phyloP scores from a whole-genome alignment of 2,888 invertebrate genomes.

The Ophioninae sp. region DNA sequence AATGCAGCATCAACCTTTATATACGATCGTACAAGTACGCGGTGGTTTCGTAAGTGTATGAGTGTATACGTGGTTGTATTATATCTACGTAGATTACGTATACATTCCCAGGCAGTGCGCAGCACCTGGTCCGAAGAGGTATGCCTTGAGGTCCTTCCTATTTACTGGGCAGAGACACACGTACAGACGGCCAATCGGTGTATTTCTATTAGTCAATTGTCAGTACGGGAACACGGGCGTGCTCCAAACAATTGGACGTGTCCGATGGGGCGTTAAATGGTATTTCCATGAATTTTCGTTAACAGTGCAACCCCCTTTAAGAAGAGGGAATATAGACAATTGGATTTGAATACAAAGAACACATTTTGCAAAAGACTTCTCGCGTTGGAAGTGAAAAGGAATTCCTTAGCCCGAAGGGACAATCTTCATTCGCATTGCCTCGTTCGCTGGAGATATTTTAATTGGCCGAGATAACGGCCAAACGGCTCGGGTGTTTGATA shows the following conservation, averaged over 20 bases:
- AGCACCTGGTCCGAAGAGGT: conserved; percentile 48
- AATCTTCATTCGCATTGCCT: neutral
- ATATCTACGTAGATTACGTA: neutral
- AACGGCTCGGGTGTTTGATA: conserved; percentile 37
- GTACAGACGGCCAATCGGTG: neutral
- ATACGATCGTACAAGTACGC: conserved; percentile 18
- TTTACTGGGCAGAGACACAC: neutral
- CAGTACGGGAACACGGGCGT: neutral
- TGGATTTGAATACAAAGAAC: neutral
- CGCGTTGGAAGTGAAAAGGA: neutral
- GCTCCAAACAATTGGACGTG: neutral
- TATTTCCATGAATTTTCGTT: neutral
- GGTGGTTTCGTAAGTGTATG: conserved; percentile 1
- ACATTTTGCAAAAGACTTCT: neutral
- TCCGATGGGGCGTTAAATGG: neutral
- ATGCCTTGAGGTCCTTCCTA: conserved; percentile 34
- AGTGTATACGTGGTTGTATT: neutral
- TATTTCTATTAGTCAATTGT: neutral
- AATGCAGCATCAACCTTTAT: conserved; percentile 72
- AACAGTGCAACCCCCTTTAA: neutral
- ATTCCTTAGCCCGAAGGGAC: neutral
- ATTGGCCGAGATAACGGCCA: neutral
- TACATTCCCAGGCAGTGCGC: neutral
- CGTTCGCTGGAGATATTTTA: neutral
- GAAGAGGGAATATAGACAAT: neutral